Conservation (phyloP, 2,113 vertebrate genomes). For the Rhegmatorhina hoffmannsi region DNA sequence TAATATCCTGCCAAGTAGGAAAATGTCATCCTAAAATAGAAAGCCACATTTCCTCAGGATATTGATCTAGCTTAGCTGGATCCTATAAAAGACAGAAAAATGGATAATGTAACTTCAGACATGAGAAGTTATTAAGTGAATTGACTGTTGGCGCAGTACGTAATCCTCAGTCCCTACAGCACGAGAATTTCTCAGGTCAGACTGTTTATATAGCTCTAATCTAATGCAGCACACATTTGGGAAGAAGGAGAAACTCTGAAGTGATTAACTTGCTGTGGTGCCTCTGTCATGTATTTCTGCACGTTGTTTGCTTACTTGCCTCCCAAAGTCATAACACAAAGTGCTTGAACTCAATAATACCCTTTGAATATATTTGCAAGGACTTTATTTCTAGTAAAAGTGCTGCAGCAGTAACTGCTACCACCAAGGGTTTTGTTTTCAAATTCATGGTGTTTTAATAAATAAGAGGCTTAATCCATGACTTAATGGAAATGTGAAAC, state of each 20-base stretch:
- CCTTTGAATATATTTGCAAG: neutral
- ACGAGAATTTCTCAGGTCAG: neutral
- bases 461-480: neutral
- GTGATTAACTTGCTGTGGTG: neutral
- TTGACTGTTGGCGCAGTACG: neutral
- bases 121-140: constrained; percentile 28
- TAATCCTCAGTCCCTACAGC: neutral
- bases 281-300: neutral
- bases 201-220: constrained; percentile 20
- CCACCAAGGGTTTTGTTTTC: neutral
- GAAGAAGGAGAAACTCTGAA: neutral
- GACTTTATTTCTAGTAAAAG: neutral
- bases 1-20: constrained; percentile 59
- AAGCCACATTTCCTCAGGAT: constrained; percentile 61
- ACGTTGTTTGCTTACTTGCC: neutral
- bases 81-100: constrained; percentile 24
- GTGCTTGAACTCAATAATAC: neutral
- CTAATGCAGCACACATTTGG: neutral
- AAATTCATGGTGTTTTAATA: neutral
- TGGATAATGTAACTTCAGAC: constrained; percentile 47
- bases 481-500: neutral
- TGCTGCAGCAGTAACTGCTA: neutral
- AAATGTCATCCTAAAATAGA: constrained; percentile 73
- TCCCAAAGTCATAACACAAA: neutral
- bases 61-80: constrained; percentile 50